These are phyloP conservation scores for Clarias batrachus DNA, from an alignment of 2,113 vertebrate species.

Conservation along the genomic window DNA sequence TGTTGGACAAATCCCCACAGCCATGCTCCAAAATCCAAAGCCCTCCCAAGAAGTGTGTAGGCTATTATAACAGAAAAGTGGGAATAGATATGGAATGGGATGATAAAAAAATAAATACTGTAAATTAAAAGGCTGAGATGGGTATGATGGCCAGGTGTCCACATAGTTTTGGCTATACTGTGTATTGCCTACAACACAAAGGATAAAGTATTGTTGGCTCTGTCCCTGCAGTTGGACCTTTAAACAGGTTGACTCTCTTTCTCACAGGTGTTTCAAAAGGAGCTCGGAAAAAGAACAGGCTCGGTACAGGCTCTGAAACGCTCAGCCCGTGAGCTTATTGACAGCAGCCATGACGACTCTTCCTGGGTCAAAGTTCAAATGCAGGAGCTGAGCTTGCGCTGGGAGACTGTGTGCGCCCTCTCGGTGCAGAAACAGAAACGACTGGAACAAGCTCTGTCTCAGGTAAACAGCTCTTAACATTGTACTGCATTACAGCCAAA, in stretches of 20 bases:
- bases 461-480: constrained; percentile 71
- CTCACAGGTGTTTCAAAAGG: constrained; percentile 92
- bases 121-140: not conserved
- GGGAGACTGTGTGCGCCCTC: constrained; percentile 93
- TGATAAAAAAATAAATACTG: not conserved
- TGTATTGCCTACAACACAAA: not conserved
- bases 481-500: not conserved
- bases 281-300: constrained; percentile 90
- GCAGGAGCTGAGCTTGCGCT: constrained; percentile 92
- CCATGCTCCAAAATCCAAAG: not conserved
- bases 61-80: not conserved
- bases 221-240: not conserved
- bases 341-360: constrained; percentile 88
- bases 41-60: not conserved
- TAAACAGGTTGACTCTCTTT: not conserved
- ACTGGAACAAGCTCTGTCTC: constrained; percentile 87
- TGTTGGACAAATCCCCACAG: not conserved
- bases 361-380: constrained; percentile 98
- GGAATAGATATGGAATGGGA: not conserved
- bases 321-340: constrained; percentile 87
- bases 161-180: not conserved
- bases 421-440: constrained; percentile 93
- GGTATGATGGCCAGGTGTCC: not conserved
- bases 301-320: constrained; percentile 93
- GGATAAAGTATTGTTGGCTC: not conserved